Conservation (phyloP, 2,797 vertebrate genomes). For the Cynodonichthys magdalenae region DNA sequence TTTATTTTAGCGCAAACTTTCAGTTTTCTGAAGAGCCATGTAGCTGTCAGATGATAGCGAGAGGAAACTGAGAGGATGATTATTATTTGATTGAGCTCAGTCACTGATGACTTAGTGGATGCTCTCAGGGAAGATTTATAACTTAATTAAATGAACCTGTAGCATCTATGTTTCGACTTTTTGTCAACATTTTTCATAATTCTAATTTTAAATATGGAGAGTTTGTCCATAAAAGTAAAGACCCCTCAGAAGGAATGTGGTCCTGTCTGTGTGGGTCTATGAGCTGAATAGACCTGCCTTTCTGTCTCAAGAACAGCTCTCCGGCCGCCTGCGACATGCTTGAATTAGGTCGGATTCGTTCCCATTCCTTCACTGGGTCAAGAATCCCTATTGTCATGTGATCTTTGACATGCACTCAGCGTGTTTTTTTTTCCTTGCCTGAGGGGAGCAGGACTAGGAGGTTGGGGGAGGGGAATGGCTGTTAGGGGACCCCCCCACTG, state of each 20-base stretch:
- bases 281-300: conserved; percentile 43
- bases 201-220: too few relatives aligned
- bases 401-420: conserved; percentile 76
- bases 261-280: conserved; percentile 49
- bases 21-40: conserved; percentile 35
- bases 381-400: conserved; percentile 82
- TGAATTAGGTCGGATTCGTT: conserved; percentile 74
- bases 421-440: conserved; percentile 52
- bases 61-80: conserved; percentile 73
- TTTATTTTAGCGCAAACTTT: neutral
- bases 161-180: too few relatives aligned
- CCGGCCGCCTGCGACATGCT: conserved; percentile 61
- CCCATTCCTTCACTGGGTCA: conserved; percentile 65
- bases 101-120: conserved; percentile 13
- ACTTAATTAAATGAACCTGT: neutral
- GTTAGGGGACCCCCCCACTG: conserved; percentile 62
- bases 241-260: conserved; percentile 21
- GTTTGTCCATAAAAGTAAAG: neutral
- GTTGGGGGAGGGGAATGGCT: conserved; percentile 58
- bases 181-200: too few relatives aligned
- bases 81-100: conserved; percentile 76
- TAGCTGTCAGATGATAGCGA: conserved; percentile 64
- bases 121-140: conserved; percentile 1
- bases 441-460: conserved; percentile 40
- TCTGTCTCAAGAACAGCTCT: conserved; percentile 46